A percentile compares a stretch with the other conserved stretches of the same genome.
Conservation (phyloP, 2,113 vertebrate species). For the Laticauda laticaudata region DNA sequence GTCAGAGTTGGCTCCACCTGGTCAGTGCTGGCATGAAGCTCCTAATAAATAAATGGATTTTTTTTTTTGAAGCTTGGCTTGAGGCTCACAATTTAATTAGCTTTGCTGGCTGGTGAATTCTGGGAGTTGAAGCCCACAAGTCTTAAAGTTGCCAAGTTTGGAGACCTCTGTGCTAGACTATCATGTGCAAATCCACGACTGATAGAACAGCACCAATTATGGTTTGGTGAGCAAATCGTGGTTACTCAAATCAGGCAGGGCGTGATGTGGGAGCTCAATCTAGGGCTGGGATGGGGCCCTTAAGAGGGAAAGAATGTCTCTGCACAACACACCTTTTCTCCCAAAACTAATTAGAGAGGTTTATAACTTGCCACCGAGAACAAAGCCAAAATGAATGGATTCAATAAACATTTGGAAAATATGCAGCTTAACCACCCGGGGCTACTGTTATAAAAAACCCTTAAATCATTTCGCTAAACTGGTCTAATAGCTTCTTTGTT, state of each 20-base stretch:
- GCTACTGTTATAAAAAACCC: slow-evolving; percentile 41
- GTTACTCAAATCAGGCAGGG: not conserved
- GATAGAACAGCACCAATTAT: not conserved
- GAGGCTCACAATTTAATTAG: too few species aligned
- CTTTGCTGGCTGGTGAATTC: too few species aligned
- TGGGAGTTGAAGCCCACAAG: too few species aligned
- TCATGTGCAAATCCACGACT: not conserved
- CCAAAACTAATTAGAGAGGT: not conserved
- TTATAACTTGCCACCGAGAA: not conserved
- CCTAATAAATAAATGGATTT: too few species aligned
- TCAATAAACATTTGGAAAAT: not conserved
- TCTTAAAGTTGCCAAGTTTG: too few species aligned
- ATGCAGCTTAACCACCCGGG: slow-evolving; percentile 35
- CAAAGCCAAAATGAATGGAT: not conserved
- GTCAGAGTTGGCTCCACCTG: too few species aligned
- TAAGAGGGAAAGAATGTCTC: not conserved
- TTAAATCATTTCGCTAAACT: not conserved
- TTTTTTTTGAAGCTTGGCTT: too few species aligned
- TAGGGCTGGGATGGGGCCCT: not conserved
- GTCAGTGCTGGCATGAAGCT: too few species aligned
- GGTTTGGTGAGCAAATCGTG: not conserved
- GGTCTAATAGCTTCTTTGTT: not conserved
- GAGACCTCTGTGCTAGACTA: not conserved
- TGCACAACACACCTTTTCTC: not conserved
- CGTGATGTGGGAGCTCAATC: not conserved